Percentiles rank a stretch among this genome's conserved stretches.
Evolutionary conservation across 2,113 vertebrate species (phyloP).

Genomic region (Oncorhynchus gorbuscha): DNA sequence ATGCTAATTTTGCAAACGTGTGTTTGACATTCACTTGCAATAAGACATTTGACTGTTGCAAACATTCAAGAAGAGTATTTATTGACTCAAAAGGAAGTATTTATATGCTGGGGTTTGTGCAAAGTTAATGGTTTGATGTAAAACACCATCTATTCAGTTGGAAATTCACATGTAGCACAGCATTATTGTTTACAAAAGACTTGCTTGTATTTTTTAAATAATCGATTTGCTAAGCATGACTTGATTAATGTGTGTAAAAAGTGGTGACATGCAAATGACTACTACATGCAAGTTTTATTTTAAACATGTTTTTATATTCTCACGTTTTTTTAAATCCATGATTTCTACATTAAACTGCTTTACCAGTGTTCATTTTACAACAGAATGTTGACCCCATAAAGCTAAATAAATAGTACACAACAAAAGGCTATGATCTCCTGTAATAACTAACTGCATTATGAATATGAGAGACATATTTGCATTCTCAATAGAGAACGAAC

Average conservation of each 20-base stretch:
- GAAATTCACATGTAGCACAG: conserved; percentile 46
- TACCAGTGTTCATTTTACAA: conserved; percentile 26
- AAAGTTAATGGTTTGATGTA: conserved; percentile 20
- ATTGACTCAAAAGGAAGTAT: conserved; percentile 7
- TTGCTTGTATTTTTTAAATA: conserved; percentile 3
- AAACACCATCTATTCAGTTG: conserved; percentile 4
- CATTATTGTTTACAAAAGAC: conserved; percentile 47
- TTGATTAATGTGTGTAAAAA: conserved; percentile 21
- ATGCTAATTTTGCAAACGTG: conserved; percentile 11
- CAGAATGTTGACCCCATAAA: conserved; percentile 41
- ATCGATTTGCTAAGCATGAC: conserved; percentile 15
- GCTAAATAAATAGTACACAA: conserved; percentile 48
- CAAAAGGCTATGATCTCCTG: not conserved
- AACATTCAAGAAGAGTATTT: conserved; percentile 19
- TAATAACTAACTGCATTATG: not conserved
- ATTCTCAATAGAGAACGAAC: no score
- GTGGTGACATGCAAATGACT: conserved; percentile 36
- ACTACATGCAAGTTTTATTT: conserved; percentile 56
- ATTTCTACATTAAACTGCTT: conserved; percentile 15
- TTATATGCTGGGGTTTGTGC: conserved; percentile 22
- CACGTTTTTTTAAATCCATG: conserved; percentile 27
- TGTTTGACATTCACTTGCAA: conserved; percentile 9
- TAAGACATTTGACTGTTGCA: conserved; percentile 41
- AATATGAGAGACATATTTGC: no score
- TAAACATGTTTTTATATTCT: conserved; percentile 6